phyloP scores from a whole-genome alignment of 1,140 invertebrate genomes.

The Contarinia nasturtii region DNA sequence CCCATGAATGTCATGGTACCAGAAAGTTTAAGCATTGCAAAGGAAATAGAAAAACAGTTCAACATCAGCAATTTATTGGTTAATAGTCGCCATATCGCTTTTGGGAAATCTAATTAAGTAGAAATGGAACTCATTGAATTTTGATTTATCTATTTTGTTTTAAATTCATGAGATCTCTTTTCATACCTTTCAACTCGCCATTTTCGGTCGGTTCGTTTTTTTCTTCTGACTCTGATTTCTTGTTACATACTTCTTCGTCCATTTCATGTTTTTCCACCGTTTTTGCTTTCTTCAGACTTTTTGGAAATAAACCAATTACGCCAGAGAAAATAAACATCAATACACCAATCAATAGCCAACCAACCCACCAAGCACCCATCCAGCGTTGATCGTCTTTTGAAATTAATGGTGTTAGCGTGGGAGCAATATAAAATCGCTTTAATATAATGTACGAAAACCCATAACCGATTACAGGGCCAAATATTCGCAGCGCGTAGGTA shows the following conservation, averaged over 20 bases:
- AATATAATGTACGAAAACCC: constrained; percentile 37
- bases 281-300: constrained; percentile 23
- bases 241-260: background rate
- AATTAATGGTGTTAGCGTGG: constrained; percentile 38
- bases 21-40: constrained; percentile 40
- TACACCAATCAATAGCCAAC: constrained; percentile 36
- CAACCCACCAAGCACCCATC: constrained; percentile 54
- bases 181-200: background rate
- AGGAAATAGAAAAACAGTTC: constrained; percentile 35
- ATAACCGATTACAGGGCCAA: constrained; percentile 16
- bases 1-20: constrained; percentile 49
- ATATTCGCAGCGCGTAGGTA: constrained; percentile 18
- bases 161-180: too few species aligned
- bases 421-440: constrained; percentile 38
- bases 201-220: background rate
- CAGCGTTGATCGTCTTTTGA: constrained; percentile 38
- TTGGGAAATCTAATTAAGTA: constrained; percentile 27
- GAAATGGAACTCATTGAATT: too few species aligned
- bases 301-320: constrained; percentile 38
- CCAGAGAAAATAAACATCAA: constrained; percentile 34
- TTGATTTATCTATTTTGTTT: too few species aligned
- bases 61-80: constrained; percentile 35
- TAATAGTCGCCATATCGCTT: constrained; percentile 34
- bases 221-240: background rate
- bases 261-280: background rate